phyloP scores from a whole-genome alignment of 2,888 invertebrate species.

The Monopis laevigella region DNA sequence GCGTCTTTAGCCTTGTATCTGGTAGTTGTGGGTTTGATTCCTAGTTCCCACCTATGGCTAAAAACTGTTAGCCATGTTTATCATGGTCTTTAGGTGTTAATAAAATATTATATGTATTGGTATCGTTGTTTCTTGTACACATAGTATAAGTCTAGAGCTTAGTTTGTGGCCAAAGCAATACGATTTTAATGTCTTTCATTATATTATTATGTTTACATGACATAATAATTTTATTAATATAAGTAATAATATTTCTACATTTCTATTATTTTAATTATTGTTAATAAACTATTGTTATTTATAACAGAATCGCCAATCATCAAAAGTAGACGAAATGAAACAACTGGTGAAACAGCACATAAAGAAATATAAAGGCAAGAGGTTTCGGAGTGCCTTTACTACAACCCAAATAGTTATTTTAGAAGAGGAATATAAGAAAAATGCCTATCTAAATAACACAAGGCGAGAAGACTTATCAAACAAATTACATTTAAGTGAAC shows the following conservation, averaged over 20 bases:
- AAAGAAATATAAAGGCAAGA: constrained; percentile 37
- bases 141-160: no score
- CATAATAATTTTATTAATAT: background rate
- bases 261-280: background rate
- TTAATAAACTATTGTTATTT: background rate
- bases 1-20: no score
- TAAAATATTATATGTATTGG: no score
- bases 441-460: constrained; percentile 73
- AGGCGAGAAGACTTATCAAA: constrained; percentile 74
- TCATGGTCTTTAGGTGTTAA: no score
- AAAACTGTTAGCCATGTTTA: background rate
- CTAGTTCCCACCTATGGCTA: no score
- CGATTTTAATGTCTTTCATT: no score
- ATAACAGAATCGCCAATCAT: constrained; percentile 20
- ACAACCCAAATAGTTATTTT: constrained; percentile 77
- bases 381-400: constrained; percentile 78
- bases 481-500: constrained; percentile 71
- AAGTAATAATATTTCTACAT: background rate
- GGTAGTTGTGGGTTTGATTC: no score
- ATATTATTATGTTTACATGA: background rate
- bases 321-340: background rate
- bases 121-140: no score
- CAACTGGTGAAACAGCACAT: constrained; percentile 29
- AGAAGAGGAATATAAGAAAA: constrained; percentile 75
- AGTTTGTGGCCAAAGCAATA: background rate